These are phyloP conservation scores for Amphilophus citrinellus DNA, from an alignment of 2,113 vertebrate genomes.

Conservation along the genomic window DNA sequence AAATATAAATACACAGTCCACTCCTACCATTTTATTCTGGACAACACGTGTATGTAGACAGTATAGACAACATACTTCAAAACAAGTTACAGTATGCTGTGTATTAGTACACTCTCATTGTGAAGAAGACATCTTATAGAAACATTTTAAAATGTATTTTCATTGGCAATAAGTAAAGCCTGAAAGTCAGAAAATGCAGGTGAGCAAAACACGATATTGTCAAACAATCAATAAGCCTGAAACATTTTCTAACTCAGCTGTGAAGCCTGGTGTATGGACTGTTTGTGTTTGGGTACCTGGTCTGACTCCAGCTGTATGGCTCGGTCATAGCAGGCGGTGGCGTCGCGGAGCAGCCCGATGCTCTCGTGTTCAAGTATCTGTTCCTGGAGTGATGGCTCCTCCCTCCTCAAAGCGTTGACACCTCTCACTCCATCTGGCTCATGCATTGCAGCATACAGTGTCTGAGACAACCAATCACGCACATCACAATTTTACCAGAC, in stretches of 20 bases:
- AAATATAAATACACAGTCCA: too few species aligned
- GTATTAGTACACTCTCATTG: too few species aligned
- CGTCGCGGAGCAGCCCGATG: slow-evolving; percentile 93
- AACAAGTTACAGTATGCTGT: too few species aligned
- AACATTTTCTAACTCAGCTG: neutral
- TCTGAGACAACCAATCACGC: slow-evolving; percentile 56
- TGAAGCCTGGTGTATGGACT: neutral
- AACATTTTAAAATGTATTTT: too few species aligned
- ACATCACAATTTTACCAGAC: neutral
- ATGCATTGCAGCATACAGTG: slow-evolving; percentile 95
- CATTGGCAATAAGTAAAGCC: too few species aligned
- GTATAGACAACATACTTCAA: too few species aligned
- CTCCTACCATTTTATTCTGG: too few species aligned
- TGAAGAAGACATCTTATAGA: too few species aligned
- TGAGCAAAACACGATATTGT: too few species aligned
- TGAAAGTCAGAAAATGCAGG: neutral
- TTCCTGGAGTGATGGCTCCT: slow-evolving; percentile 93
- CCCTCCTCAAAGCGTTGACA: slow-evolving; percentile 93
- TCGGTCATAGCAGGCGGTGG: slow-evolving; percentile 95
- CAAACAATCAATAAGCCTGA: too few species aligned
- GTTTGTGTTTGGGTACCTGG: slow-evolving; percentile 81
- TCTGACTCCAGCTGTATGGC: slow-evolving; percentile 97
- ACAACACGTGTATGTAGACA: too few species aligned
- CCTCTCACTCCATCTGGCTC: slow-evolving; percentile 97
- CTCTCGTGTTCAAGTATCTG: slow-evolving; percentile 99